phyloP scores from a whole-genome alignment of 2,888 invertebrate genomes.

The Germaria angustata region DNA sequence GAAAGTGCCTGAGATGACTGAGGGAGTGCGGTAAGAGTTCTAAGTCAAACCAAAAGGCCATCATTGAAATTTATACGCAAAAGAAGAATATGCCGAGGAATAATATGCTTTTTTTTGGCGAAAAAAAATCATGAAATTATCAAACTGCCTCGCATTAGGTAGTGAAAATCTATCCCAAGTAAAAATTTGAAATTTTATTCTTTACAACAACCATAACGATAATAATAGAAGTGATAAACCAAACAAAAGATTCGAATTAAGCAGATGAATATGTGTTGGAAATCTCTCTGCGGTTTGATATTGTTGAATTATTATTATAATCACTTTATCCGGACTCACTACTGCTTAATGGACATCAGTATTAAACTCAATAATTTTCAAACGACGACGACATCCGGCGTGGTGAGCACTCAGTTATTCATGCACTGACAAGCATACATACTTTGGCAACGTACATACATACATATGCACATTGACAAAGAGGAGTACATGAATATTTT shows the following conservation, averaged over 20 bases:
- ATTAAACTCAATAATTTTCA: constrained; percentile 38
- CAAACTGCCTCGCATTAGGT: too few relatives aligned
- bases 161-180: too few relatives aligned
- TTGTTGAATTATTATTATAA: constrained; percentile 41
- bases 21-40: too few relatives aligned
- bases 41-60: too few relatives aligned
- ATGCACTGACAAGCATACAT: not conserved
- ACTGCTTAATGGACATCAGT: constrained; percentile 35
- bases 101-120: too few relatives aligned
- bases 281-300: constrained; percentile 29
- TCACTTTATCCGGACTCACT: constrained; percentile 37
- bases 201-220: too few relatives aligned
- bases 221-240: not conserved
- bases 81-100: too few relatives aligned
- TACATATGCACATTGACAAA: not conserved
- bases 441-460: not conserved
- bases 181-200: too few relatives aligned
- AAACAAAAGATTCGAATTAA: constrained; percentile 33
- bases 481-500: too few relatives aligned
- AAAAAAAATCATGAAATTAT: too few relatives aligned
- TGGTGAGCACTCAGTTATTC: not conserved
- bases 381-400: constrained; percentile 35
- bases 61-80: too few relatives aligned
- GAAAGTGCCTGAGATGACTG: too few relatives aligned
- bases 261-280: constrained; percentile 48